A percentile compares a stretch with the other conserved stretches of the same genome.
These are phyloP conservation scores for Oithona nana DNA, from an alignment of 2,888 invertebrate species.

Conservation along the genomic window DNA sequence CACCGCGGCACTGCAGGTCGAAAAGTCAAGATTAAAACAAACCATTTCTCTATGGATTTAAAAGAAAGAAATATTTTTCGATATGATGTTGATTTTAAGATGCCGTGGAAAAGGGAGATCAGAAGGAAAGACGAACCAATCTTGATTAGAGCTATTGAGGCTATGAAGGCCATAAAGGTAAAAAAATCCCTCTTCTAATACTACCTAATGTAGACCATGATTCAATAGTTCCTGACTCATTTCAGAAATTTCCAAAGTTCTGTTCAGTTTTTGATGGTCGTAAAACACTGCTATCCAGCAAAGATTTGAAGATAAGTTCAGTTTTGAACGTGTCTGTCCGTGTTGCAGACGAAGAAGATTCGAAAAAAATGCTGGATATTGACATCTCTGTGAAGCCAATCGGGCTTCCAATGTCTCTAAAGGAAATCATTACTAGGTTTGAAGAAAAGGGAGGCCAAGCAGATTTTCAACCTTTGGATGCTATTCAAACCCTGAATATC, in stretches of 20 bases:
- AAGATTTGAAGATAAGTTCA: background rate
- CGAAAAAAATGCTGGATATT: background rate
- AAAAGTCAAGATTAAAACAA: background rate
- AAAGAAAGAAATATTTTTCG: no score
- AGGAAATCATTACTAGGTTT: background rate
- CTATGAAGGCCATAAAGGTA: no score
- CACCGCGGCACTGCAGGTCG: background rate
- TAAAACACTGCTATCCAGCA: background rate
- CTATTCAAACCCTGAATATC: background rate
- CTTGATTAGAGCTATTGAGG: background rate
- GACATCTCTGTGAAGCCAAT: background rate
- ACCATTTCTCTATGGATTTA: background rate
- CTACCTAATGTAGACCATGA: no score
- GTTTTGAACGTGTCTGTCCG: background rate
- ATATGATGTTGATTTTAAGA: background rate
- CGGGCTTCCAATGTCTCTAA: background rate
- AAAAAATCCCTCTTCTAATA: no score
- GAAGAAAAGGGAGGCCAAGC: no score
- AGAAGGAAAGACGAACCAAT: background rate
- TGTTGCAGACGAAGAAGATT: background rate
- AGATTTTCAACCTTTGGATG: background rate
- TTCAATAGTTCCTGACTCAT: no score
- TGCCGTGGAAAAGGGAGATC: background rate
- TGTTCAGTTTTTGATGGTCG: no score
- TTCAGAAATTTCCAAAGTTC: background rate